Evolutionary conservation across 2,888 invertebrate genomes (phyloP).

Genomic region (Epiperipatus broadwayi): DNA sequence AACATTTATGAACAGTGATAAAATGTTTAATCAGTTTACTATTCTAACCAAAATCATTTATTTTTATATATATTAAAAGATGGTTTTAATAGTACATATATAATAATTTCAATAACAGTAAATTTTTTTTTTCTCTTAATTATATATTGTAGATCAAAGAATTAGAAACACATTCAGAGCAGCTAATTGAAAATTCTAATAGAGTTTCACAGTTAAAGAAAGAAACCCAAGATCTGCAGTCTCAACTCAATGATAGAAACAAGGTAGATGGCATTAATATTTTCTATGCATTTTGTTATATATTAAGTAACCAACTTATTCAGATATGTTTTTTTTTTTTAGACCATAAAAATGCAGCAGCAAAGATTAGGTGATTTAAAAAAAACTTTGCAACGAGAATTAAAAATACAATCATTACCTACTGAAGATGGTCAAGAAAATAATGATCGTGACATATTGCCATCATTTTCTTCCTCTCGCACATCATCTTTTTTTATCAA

Average conservation of each 20-base stretch:
- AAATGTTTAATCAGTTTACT: too few species aligned
- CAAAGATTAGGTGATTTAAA: constrained; percentile 72
- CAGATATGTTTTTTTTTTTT: constrained; percentile 23
- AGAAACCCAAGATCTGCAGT: constrained; percentile 33
- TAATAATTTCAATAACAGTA: too few species aligned
- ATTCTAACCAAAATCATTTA: too few species aligned
- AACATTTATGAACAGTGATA: too few species aligned
- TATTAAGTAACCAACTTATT: constrained; percentile 3
- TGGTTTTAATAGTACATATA: too few species aligned
- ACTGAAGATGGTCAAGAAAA: too few species aligned
- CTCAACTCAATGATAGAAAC: constrained; percentile 42
- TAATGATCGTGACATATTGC: constrained; percentile 39
- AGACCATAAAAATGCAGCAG: constrained; percentile 71
- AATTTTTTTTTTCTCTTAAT: too few species aligned
- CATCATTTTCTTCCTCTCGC: constrained; percentile 38
- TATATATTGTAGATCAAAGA: too few species aligned
- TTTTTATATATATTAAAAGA: too few species aligned
- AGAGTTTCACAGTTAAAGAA: constrained; percentile 15
- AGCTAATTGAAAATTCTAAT: constrained; percentile 15
- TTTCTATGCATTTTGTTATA: too few species aligned
- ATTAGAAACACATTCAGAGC: too few species aligned
- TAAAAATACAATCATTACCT: constrained; percentile 35
- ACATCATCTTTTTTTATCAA: constrained; percentile 23
- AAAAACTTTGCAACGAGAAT: constrained; percentile 69
- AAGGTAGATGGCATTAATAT: constrained; percentile 23